These are phyloP conservation scores for Drosophila birchii DNA, from an alignment of 2,888 invertebrate species.

Conservation along the genomic window DNA sequence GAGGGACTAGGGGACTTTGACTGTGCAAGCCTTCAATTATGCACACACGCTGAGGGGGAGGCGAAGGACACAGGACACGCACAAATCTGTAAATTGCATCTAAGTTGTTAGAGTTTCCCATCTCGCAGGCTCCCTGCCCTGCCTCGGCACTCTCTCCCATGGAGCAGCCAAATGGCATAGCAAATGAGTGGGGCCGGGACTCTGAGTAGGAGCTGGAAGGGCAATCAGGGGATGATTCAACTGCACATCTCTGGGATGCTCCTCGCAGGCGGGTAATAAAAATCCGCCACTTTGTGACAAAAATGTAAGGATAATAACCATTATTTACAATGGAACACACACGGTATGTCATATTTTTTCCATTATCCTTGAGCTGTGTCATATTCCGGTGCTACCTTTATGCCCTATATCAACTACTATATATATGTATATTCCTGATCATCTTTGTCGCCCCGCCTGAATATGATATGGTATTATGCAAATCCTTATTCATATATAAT, in stretches of 20 bases:
- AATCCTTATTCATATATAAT: conserved; percentile 24
- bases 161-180: conserved; percentile 60
- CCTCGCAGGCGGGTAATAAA: conserved; percentile 9
- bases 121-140: not conserved
- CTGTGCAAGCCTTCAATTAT: conserved; percentile 56
- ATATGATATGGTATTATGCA: conserved; percentile 19
- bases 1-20: not conserved
- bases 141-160: no score
- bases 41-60: conserved; percentile 37
- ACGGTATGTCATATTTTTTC: not conserved
- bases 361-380: conserved; percentile 1
- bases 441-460: not conserved
- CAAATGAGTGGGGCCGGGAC: conserved; percentile 53
- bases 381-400: not conserved
- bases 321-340: not conserved
- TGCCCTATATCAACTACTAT: not conserved
- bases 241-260: conserved; percentile 1
- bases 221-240: not conserved
- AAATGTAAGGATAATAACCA: conserved; percentile 1
- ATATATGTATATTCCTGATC: not conserved
- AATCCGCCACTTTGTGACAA: conserved; percentile 15
- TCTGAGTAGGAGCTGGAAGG: not conserved
- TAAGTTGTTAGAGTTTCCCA: conserved; percentile 9
- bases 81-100: conserved; percentile 44
- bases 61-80: conserved; percentile 3